Conservation (phyloP, 2,797 vertebrate genomes). For the Sebastiscus albofasciatus region DNA sequence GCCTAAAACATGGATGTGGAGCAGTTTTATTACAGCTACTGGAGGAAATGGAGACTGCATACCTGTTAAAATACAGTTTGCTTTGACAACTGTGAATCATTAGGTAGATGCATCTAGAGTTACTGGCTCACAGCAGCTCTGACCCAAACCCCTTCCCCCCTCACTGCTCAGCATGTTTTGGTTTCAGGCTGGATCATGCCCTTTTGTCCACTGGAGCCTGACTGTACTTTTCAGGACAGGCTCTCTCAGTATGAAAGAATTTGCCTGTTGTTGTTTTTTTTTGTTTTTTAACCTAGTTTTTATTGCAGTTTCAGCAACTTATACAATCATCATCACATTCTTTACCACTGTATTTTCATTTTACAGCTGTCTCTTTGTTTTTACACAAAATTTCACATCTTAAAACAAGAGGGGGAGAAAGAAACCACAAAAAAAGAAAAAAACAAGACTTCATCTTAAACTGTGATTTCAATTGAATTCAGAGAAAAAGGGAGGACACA, state of each 20-base stretch:
- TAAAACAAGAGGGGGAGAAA: no score
- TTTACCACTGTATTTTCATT: no score
- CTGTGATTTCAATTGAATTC: no score
- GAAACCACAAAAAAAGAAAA: no score
- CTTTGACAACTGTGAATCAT: conserved; percentile 46
- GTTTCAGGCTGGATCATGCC: conserved; percentile 60
- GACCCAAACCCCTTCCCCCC: conserved; percentile 55
- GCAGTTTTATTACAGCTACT: not conserved
- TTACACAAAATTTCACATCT: no score
- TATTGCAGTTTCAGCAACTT: no score
- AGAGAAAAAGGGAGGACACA: no score
- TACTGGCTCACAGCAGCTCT: conserved; percentile 49
- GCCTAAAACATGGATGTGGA: not conserved
- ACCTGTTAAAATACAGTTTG: conserved; percentile 23
- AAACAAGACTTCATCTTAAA: no score
- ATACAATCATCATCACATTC: no score
- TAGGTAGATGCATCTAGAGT: conserved; percentile 50
- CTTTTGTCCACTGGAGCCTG: conserved; percentile 71
- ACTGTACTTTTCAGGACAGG: conserved; percentile 64
- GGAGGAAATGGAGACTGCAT: not conserved
- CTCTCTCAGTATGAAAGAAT: conserved; percentile 23
- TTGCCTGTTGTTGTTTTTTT: not conserved
- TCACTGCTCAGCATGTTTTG: conserved; percentile 62
- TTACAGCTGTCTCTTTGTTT: no score
- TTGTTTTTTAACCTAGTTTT: no score